Conservation (phyloP, 2,113 vertebrate species). For the Tautogolabrus adspersus region DNA sequence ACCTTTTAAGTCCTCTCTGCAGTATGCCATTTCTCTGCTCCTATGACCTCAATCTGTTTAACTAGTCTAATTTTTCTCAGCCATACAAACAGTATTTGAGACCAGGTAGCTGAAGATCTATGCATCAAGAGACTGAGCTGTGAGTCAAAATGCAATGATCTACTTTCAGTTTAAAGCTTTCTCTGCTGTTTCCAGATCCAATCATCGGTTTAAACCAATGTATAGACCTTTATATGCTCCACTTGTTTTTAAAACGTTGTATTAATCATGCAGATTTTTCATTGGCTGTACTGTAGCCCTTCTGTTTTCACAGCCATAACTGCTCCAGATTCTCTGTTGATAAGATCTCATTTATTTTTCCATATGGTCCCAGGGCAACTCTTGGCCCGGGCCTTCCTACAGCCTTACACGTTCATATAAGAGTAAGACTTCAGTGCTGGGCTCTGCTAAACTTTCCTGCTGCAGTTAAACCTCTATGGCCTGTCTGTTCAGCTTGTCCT, state of each 20-base stretch:
- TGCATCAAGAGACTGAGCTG: constrained; percentile 35
- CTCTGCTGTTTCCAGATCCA: not conserved
- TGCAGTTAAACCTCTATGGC: constrained; percentile 56
- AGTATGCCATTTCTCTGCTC: constrained; percentile 35
- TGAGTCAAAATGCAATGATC: constrained; percentile 5
- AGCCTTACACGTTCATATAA: constrained; percentile 48
- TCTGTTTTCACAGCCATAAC: constrained; percentile 28
- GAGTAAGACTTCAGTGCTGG: constrained; percentile 19
- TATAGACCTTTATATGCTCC: not conserved
- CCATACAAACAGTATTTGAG: constrained; percentile 17
- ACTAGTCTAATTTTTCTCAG: constrained; percentile 19
- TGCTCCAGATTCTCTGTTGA: constrained; percentile 19
- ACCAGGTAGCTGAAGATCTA: constrained; percentile 27
- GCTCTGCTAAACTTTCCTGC: constrained; percentile 46
- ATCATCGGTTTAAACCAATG: not conserved
- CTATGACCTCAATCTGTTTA: constrained; percentile 40
- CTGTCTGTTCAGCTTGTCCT: constrained; percentile 51
- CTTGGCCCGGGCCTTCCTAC: constrained; percentile 17
- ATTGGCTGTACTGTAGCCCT: not conserved
- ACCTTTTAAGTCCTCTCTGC: constrained; percentile 5
- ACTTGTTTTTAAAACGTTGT: constrained; percentile 5
- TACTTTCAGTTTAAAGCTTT: constrained; percentile 16
- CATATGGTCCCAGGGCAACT: constrained; percentile 3
- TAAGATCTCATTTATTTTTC: constrained; percentile 11
- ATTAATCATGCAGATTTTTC: constrained; percentile 3